These are phyloP conservation scores for Passer domesticus DNA, from an alignment of 2,113 vertebrate genomes.

Conservation along the genomic window DNA sequence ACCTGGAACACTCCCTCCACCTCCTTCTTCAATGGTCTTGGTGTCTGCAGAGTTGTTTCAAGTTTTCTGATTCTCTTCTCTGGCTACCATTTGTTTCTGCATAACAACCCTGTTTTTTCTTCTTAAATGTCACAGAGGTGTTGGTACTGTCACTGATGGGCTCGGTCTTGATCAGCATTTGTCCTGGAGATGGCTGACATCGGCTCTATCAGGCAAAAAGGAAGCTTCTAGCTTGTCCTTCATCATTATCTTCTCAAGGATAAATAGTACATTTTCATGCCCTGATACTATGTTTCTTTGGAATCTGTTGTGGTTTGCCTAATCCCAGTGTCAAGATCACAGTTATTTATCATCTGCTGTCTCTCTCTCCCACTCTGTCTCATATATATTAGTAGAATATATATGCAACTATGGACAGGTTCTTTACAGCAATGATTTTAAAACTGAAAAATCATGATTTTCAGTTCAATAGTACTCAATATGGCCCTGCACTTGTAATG, in stretches of 20 bases:
- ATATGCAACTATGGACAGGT: not conserved
- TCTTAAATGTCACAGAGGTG: too few species aligned
- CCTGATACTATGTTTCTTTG: not conserved
- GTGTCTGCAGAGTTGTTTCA: too few species aligned
- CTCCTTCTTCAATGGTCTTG: too few species aligned
- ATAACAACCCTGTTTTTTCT: too few species aligned
- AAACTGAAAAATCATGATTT: not conserved
- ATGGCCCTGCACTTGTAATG: not conserved
- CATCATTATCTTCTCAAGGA: not conserved
- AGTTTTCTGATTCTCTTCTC: too few species aligned
- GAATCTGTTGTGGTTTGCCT: not conserved
- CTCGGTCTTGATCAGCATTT: not conserved
- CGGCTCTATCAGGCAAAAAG: not conserved
- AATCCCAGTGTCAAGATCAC: not conserved
- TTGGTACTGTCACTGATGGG: too few species aligned
- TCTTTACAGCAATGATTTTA: not conserved
- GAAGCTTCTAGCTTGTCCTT: not conserved
- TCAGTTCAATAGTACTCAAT: not conserved
- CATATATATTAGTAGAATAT: not conserved
- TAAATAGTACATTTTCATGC: not conserved
- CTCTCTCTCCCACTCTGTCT: not conserved
- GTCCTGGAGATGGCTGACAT: not conserved
- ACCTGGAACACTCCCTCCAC: not conserved
- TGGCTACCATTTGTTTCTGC: too few species aligned
- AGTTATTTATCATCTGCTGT: not conserved